Evolutionary conservation across 1,140 invertebrate genomes (phyloP), one percentile per base, ranked within the genome.

Genomic region (Drosophila albomicans): DNA sequence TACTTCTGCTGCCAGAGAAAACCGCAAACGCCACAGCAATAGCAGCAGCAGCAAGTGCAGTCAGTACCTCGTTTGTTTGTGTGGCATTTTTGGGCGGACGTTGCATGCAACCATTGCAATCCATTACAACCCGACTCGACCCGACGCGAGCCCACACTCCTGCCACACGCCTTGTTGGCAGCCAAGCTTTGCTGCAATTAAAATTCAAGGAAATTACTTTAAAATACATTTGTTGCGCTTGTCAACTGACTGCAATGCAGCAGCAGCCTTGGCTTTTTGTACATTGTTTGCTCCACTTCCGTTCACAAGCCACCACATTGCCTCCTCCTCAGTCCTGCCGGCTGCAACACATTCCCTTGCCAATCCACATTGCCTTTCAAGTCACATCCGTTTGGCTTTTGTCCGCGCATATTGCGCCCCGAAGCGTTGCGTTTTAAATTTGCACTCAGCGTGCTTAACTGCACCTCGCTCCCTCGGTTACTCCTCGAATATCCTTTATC

Each of bases 171-270:
- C 67, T 68, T 48, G 56, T 68, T 64, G 25, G 35, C 0, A 15
- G 59, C 35, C 35, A 38, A 25, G 6, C 51, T n/a, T 62, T 73
- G 79, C 68, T 71, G 84, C 79, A 88, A 87, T 87, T 87, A 88
- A 87, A 88, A 82, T 80, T 62, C 69, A 77, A 72, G 72, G 65
- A 79, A 77, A 66, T 75, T 35, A 75, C 71, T 78, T 67, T 59
- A 75, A 77, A 79, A 64, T 46, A 62, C 64, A 73, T 77, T 82
- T 79, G 72, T 77, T 77, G 76, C 80, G 66, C 66, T 75, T 68
- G 38, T 59, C 57, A 74, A 64, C 49, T 43, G 52, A 32, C 72
- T 63, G 66, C 66, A 16, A 2, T 28, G 45, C 54, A 51, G 20
- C 46, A 41, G 13, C 16, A 43, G 13, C 35, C 32, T 25, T n/a